A percentile compares a stretch with the other conserved stretches of the same genome.
Conservation (phyloP, 2,888 invertebrate genomes). For the Coenonympha glycerion region DNA sequence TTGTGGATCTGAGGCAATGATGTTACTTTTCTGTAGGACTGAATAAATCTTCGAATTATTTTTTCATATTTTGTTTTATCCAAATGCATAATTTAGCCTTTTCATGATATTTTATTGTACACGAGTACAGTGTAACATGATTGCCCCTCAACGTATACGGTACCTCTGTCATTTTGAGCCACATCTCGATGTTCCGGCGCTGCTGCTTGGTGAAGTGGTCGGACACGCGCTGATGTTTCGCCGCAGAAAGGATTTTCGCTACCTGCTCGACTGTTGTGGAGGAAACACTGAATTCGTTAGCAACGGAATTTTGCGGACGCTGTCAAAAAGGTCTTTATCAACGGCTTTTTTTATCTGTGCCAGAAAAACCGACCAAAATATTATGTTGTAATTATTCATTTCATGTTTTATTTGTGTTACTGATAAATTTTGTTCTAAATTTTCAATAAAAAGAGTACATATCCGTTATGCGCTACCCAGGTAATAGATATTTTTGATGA, state of each 20-base stretch:
- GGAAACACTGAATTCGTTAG: slow-evolving; percentile 1
- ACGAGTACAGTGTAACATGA: too few species aligned
- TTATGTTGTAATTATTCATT: too few species aligned
- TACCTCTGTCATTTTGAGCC: slow-evolving; percentile 97
- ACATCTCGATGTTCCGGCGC: slow-evolving; percentile 96
- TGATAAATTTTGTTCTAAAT: too few species aligned
- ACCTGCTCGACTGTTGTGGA: slow-evolving; percentile 91
- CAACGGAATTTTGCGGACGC: background rate
- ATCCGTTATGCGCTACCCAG: too few species aligned
- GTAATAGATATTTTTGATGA: too few species aligned
- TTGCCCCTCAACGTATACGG: slow-evolving; percentile 24
- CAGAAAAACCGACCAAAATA: too few species aligned
- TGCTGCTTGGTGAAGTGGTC: slow-evolving; percentile 99
- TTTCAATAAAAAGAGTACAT: too few species aligned
- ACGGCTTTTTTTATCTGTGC: too few species aligned
- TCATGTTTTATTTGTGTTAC: too few species aligned
- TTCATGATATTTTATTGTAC: too few species aligned
- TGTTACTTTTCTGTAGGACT: background rate
- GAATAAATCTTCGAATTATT: too few species aligned
- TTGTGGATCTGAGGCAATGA: background rate
- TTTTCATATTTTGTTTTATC: background rate
- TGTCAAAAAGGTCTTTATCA: background rate
- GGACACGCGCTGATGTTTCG: slow-evolving; percentile 97
- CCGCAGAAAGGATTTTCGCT: slow-evolving; percentile 95
- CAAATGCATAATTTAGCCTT: too few species aligned